A percentile compares a stretch with the other conserved stretches of the same genome.
These are phyloP conservation scores for Oscheius sp. DNA, from an alignment of 2,888 invertebrate species.

Conservation along the genomic window DNA sequence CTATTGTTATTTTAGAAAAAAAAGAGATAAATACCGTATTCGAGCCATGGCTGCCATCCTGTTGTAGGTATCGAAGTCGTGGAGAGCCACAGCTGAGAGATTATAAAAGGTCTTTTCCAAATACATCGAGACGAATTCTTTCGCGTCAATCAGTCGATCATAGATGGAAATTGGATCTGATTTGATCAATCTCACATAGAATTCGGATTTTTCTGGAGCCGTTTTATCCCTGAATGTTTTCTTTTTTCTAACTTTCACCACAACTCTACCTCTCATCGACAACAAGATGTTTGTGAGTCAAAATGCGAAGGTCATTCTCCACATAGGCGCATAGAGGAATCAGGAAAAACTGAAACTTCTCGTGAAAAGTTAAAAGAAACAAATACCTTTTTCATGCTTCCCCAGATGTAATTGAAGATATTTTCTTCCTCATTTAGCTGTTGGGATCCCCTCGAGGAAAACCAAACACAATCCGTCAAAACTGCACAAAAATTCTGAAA, in stretches of 20 bases:
- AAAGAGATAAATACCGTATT: slow-evolving; percentile 42
- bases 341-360: slow-evolving; percentile 7
- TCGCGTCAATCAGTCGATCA: slow-evolving; percentile 40
- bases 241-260: not conserved
- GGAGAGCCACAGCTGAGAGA: slow-evolving; percentile 92
- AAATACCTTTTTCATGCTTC: slow-evolving; percentile 7
- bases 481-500: slow-evolving; percentile 10
- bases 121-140: slow-evolving; percentile 81
- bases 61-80: slow-evolving; percentile 96
- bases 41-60: slow-evolving; percentile 92
- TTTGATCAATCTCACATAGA: slow-evolving; percentile 31
- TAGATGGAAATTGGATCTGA: slow-evolving; percentile 36
- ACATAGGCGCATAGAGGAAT: slow-evolving; percentile 80
- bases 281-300: slow-evolving; percentile 77
- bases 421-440: not conserved
- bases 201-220: slow-evolving; percentile 20
- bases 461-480: slow-evolving; percentile 7
- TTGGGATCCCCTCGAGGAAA: not conserved
- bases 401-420: slow-evolving; percentile 11
- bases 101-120: slow-evolving; percentile 92
- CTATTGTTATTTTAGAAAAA: slow-evolving; percentile 23
- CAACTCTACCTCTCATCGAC: slow-evolving; percentile 74
- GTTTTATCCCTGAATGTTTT: slow-evolving; percentile 21
- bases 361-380: too few species aligned
- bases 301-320: slow-evolving; percentile 91